Evolutionary conservation across 2,888 invertebrate genomes (phyloP), one percentile per base, ranked within the genome.

Genomic region (Bugula neritina): DNA sequence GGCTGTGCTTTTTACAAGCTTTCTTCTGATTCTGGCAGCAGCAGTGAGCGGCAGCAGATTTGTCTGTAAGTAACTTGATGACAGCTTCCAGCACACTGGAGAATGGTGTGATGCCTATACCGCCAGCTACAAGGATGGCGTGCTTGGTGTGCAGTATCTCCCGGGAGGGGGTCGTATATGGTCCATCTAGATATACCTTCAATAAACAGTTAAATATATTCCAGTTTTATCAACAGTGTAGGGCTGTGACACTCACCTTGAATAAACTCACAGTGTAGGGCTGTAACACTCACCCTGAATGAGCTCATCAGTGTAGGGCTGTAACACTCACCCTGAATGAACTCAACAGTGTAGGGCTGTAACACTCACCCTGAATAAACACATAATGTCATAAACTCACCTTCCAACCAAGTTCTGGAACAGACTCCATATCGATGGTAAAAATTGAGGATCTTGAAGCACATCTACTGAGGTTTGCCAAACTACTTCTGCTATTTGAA

Each of bases 61-160:
- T 43, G 5, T 43, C 43, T 43, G 5, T 43, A 43, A 43, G 43
- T 17, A 43, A 17, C 17, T 17, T 43, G 93, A 94, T 94, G 77
- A 96, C 92, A 31, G 91, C 92, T 83, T 96, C 95, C 63, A 96
- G 87, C 78, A 97, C 94, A 73, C 94, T 93, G 2, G 96, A 96
- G 85, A 94, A 96, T 0, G 96, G 96, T 0, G 96, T 97, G 0
- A 97, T 95, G 0, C 97, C 97, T 73, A 97, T 97, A 10, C 96
- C 96, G 0, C 95, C 94, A 0, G 92, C 96, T 75, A 97, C 91
- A 43, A 97, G 87, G 10, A 94, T 93, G 0, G 96, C 96, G 85
- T 97, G 96, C 81, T 94, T 92, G 0, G 94, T 93, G 75, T 91
- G 88, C 86, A 96, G 95, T 77, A 97, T 95, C 84, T 95, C 93